Conservation (phyloP, 2,113 vertebrate genomes). For the Motacilla tschutschensis region DNA sequence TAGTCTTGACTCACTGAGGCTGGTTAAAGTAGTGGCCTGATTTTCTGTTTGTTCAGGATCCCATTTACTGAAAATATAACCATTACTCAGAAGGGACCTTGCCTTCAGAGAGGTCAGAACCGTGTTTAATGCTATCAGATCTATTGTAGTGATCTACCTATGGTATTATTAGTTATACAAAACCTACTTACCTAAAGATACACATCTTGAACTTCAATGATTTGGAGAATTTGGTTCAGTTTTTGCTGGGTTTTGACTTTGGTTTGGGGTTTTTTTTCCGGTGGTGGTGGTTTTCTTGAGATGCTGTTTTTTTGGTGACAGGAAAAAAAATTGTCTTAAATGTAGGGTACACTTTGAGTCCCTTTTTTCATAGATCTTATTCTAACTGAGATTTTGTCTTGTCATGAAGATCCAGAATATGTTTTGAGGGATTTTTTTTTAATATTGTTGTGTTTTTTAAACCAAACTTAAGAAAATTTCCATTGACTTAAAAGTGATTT, state of each 20-base stretch:
- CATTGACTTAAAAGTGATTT: neutral
- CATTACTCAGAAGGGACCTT: neutral
- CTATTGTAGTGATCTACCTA: neutral
- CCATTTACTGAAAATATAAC: neutral
- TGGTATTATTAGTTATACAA: neutral
- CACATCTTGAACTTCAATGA: neutral
- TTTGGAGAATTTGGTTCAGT: neutral
- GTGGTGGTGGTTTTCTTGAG: neutral
- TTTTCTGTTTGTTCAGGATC: neutral
- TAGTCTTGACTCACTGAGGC: neutral
- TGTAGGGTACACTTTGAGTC: neutral
- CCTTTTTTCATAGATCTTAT: neutral
- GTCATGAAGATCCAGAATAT: neutral
- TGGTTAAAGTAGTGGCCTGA: neutral
- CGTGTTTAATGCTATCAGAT: neutral
- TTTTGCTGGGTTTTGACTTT: neutral
- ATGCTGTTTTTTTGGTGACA: neutral
- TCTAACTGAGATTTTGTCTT: neutral
- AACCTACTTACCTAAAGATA: neutral
- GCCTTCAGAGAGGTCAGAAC: neutral
- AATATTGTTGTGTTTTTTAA: neutral
- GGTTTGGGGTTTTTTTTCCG: fast-evolving
- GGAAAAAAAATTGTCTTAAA: neutral
- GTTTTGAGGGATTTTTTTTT: neutral
- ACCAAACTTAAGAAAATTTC: neutral